Evolutionary conservation across 2,797 vertebrate species (phyloP).

Genomic region (Anomalospiza imberbis): DNA sequence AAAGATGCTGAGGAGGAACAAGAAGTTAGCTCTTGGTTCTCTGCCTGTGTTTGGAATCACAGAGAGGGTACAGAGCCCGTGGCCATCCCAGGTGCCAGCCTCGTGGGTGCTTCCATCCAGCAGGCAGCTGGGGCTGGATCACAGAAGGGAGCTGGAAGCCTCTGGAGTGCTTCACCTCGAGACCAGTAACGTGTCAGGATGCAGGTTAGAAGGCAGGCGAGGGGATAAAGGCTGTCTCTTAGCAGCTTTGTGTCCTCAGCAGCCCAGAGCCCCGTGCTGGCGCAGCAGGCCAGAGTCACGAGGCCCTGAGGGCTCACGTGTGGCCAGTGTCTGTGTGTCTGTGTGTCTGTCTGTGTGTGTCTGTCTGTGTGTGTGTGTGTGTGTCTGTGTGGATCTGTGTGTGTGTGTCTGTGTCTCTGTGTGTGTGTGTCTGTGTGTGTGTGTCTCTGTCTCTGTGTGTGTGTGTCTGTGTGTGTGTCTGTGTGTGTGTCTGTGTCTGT

Average conservation of each 20-base stretch:
- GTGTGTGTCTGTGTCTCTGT: not conserved
- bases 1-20: not conserved
- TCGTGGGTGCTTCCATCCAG: not conserved
- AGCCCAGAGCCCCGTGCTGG: fast-evolving
- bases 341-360: not conserved
- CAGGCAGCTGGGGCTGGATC: not conserved
- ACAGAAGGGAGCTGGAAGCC: not conserved
- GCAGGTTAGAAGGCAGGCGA: not conserved
- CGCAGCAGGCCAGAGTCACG: not conserved
- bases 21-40: not conserved
- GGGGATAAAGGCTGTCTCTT: not conserved
- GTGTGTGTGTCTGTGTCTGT: not conserved
- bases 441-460: not conserved
- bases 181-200: not conserved
- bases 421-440: not conserved
- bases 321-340: not conserved
- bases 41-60: not conserved
- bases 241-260: not conserved
- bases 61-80: not conserved
- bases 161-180: not conserved
- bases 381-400: no score
- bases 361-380: not conserved
- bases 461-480: not conserved
- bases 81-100: not conserved
- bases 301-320: not conserved